Conservation (phyloP, 2,797 vertebrate genomes). For the Sphenodon punctatus region DNA sequence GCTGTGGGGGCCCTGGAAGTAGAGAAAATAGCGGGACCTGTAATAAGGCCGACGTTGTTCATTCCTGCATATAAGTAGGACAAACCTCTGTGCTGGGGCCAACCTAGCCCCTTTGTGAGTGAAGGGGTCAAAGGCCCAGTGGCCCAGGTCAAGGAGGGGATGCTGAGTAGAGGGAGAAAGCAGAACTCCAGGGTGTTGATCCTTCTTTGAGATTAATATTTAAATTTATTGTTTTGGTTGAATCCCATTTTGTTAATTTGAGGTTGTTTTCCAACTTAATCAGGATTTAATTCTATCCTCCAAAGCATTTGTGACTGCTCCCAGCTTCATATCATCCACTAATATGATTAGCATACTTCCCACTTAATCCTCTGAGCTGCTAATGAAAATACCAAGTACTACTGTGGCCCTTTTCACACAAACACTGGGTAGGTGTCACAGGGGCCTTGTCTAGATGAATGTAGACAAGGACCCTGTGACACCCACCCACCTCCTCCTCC, state of each 20-base stretch:
- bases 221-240: background rate
- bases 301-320: background rate
- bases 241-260: background rate
- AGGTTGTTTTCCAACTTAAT: background rate
- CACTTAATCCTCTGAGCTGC: background rate
- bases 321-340: background rate
- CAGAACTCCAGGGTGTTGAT: background rate
- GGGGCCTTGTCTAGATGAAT: too few relatives aligned
- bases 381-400: background rate
- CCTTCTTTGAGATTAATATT: background rate
- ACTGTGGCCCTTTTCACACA: too few relatives aligned
- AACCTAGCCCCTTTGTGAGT: rapidly evolving
- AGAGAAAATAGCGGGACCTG: too few relatives aligned
- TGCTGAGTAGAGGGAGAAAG: background rate
- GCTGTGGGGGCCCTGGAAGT: too few relatives aligned
- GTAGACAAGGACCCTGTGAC: rapidly evolving
- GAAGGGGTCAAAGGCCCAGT: background rate
- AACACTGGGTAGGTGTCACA: too few relatives aligned
- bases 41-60: too few relatives aligned
- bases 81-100: background rate
- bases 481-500: background rate
- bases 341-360: background rate
- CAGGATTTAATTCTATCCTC: background rate
- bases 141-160: background rate
- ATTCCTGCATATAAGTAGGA: too few relatives aligned